Base-by-base conservation (phyloP, 2,797 vertebrate species). In the Enteromius mattozi region DNA sequence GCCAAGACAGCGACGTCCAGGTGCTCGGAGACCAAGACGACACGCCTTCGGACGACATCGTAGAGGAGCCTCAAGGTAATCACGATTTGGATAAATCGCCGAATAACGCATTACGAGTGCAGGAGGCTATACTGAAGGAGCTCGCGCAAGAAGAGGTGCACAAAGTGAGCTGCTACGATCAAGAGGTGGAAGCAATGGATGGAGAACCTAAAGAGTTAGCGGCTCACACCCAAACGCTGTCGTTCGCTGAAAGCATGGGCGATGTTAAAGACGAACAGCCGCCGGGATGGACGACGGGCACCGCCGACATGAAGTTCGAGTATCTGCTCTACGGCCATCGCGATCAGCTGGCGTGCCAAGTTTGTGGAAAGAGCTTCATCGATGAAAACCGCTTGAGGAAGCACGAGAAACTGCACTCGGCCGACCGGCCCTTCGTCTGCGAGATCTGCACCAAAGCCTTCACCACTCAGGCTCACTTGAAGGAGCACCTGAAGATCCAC, bases 381-480 rank as follows among this genome's bases (percentile, higher is more conserved):
- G 98, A 99, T 0, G 98, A 99, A 89, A 97, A 95, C 0, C 92
- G 96, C 1, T 79, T 97, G 91, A 92, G 98, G 88, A 99, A 98
- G 87, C 98, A 99, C 56, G 98, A 99, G 88, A 97, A 98, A 12
- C 95, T 99, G 2, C 98, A 99, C 86, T 98, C 98, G 0, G 98
- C 98, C 5, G 98, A 99, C 89, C 93, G 98, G 63, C 98, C 98
- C 0, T 99, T 98, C 87, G 96, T 97, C 85, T 99, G 98, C 42
- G 98, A 99, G 92, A 98, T 99, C 96, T 99, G 98, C 90, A 96
- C 97, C 9, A 99, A 99, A 92, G 98, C 98, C 35, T 99, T 99
- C 92, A 99, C 98, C 88, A 99, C 98, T 0, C 97, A 99, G 87
- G 98, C 98, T 80, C 98, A 99, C 90, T 95, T 99, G 89, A 99